Evolutionary conservation across 2,797 vertebrate genomes (phyloP), one percentile per base, ranked within the genome.

Genomic region (Malurus splendens): DNA sequence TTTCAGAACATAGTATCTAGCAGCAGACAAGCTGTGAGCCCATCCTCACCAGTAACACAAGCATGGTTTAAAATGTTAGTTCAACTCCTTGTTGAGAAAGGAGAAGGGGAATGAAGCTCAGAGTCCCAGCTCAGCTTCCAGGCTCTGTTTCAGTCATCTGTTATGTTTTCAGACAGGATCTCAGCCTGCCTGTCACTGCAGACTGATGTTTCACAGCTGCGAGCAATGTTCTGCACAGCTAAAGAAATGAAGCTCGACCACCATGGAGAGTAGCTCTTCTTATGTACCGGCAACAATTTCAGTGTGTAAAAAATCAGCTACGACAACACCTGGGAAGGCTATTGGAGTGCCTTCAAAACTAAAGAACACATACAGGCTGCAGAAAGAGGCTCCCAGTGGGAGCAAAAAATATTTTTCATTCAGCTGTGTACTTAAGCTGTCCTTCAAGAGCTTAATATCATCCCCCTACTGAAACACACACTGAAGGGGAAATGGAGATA

Each of bases 191-290:
- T 70, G 62, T 64, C 23, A 9, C 8, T 73, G 67, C 56, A 84
- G 60, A 72, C 32, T 28, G 50, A 75, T 47, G 33, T 84, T 88
- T 79, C 89, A 57, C 83, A 90, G 78, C 50, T 92, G 84, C 71
- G 41, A 47, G 55, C 22, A 52, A 32, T 10, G 19, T 20, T 91
- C 64, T 59, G 50, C n/a, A 55, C 0, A 0, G 61, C 25, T 71
- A 51, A 77, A 82, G 55, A 51, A 3, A 9, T 39, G 8, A 50
- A 79, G n/a, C 38, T 76, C 1, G 1, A 73, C 60, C 17, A 79
- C 50, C 44, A 24, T 6, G 10, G 9, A 66, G 65, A 0, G 0
- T 9, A 11, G 36, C 15, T 64, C 13, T 39, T 62, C 48, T 60
- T 17, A 56, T 1, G 2, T 19, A 81, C 32, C 64, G 78, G 48